A percentile compares a stretch with the other conserved stretches of the same genome.
Conservation (phyloP, 2,888 invertebrate genomes). For the Apodemia hepburni region DNA sequence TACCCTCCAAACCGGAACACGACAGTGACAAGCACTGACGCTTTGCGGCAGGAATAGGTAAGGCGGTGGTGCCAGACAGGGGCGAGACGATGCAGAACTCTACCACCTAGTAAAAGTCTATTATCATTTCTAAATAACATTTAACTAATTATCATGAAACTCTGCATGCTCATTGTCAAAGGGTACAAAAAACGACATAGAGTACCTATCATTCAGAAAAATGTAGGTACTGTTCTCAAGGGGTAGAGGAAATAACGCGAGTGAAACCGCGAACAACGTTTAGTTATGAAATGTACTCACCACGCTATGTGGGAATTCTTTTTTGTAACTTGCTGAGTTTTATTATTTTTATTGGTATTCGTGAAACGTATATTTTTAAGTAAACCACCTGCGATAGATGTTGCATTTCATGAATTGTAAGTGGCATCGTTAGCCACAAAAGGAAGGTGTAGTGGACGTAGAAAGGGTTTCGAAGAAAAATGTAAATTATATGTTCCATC, state of each 20-base stretch:
- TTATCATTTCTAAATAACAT: too few species aligned
- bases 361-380: constrained; percentile 36
- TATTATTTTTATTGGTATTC: constrained; percentile 32
- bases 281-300: not conserved
- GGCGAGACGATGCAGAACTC: too few species aligned
- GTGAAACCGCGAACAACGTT: not conserved
- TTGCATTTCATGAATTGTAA: constrained; percentile 41
- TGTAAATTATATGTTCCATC: constrained; percentile 56
- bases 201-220: too few species aligned
- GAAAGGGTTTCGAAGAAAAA: constrained; percentile 60
- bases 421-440: constrained; percentile 47
- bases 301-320: not conserved
- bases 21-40: too few species aligned
- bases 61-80: too few species aligned
- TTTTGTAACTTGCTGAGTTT: constrained; percentile 21
- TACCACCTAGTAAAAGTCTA: too few species aligned
- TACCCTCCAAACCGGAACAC: too few species aligned
- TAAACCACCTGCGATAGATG: constrained; percentile 34
- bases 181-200: too few species aligned
- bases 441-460: constrained; percentile 44
- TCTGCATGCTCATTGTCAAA: too few species aligned
- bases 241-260: not conserved
- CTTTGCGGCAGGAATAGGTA: too few species aligned
- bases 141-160: too few species aligned
- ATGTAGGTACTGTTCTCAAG: too few species aligned